Base-by-base conservation (phyloP, 2,888 invertebrate species). In the Carpatolechia fugitivella region DNA sequence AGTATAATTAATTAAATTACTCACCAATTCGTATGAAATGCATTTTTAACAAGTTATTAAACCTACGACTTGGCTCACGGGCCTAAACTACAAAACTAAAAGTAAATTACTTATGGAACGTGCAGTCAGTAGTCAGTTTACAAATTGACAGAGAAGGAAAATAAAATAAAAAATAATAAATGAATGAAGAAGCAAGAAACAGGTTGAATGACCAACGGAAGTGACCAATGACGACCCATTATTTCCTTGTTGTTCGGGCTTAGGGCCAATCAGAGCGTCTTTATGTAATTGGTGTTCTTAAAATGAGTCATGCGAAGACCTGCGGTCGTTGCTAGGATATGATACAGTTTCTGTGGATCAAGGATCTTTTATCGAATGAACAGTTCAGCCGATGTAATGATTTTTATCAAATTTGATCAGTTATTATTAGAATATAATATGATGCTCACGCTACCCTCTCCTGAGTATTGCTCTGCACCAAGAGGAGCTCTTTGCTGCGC, bases 151-250 rank as follows among this genome's bases (percentile, higher is more conserved):
- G n/a, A 46, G 31, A 50, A 49, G 30, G 38, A 50, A 47, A 54
- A 52, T 31, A 5, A 24, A n/a, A 3, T 13, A 14, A 36, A 20
- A 53, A 53, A 38, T 30, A n/a, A n/a, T n/a, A n/a, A n/a, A n/a
- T n/a, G n/a, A n/a, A n/a, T n/a, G n/a, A 40, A 44, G 31, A 52
- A 49, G 24, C 13, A 33, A 16, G 48, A 49, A 47, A 54, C 48
- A 54, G 40, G 40, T 54, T 38, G 38, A 54, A 49, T 54, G 54
- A 49, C 41, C 54, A 49, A 24, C 11, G 48, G 54, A 54, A 54
- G 33, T 54, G 14, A 18, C 54, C 48, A 54, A 54, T 54, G 40
- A 49, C 18, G 29, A 18, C 18, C 31, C 30, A 40, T 30, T 52
- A 52, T 41, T 52, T 38, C 14, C 35, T 13, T n/a, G 13, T 48